phyloP scores from a whole-genome alignment of 1,140 invertebrate genomes.

The Glossosoma conforme region DNA sequence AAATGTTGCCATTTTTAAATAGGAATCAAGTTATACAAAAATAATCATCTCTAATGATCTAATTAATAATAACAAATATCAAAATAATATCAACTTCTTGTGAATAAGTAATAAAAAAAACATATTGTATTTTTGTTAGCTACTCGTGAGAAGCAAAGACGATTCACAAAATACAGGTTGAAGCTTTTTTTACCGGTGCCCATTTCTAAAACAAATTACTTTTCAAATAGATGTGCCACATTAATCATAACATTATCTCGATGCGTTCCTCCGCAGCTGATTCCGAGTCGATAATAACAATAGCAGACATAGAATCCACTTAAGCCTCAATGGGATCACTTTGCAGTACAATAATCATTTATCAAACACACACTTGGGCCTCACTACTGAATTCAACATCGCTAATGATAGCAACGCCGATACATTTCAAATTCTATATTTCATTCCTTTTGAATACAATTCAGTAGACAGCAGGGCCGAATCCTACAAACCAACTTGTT shows the following conservation, averaged over 20 bases:
- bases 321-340: slow-evolving; percentile 30
- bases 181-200: neutral
- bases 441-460: no score
- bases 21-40: no score
- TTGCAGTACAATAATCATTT: slow-evolving; percentile 24
- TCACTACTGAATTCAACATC: slow-evolving; percentile 24
- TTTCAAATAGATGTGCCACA: slow-evolving; percentile 22
- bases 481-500: no score
- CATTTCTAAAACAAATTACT: slow-evolving; percentile 16
- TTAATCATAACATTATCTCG: slow-evolving; percentile 28
- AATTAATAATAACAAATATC: no score
- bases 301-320: slow-evolving; percentile 29
- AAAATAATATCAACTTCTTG: no score
- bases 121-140: no score
- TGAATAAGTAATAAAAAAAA: no score
- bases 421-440: slow-evolving; percentile 22
- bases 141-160: no score
- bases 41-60: no score
- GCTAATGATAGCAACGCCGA: slow-evolving; percentile 10
- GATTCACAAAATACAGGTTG: neutral
- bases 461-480: no score
- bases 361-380: slow-evolving; percentile 25
- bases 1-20: no score
- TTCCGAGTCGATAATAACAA: slow-evolving; percentile 26
- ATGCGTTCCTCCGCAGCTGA: slow-evolving; percentile 23